Conservation (phyloP, 35 echinoderm and acorn worm species). For the Stichopus chloronotus region DNA sequence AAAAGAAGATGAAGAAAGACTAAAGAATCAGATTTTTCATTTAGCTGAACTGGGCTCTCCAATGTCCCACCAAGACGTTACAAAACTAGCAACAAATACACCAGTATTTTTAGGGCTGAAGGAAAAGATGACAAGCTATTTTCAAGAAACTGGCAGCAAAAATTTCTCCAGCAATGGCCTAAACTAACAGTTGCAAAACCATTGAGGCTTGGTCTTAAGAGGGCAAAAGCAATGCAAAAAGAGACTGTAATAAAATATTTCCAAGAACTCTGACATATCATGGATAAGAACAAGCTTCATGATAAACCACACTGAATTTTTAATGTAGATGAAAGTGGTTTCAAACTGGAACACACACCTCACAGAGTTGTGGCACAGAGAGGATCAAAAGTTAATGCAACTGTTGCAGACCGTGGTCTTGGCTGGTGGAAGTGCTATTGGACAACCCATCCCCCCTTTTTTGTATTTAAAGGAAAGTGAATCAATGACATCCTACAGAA, state of each 20-base stretch:
- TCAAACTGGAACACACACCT: not conserved
- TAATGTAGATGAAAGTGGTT: not conserved
- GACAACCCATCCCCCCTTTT: not conserved
- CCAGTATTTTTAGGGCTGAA: not conserved
- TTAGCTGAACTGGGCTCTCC: not conserved
- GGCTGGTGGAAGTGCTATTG: not conserved
- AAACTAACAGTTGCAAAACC: not conserved
- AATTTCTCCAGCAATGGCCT: not conserved
- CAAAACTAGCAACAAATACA: not conserved
- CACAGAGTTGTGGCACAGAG: not conserved
- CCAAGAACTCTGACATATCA: not conserved
- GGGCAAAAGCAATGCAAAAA: not conserved
- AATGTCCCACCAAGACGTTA: not conserved
- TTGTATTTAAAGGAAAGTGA: constrained; percentile 4
- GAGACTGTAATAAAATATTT: not conserved
- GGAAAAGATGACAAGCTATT: not conserved
- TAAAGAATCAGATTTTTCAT: not conserved
- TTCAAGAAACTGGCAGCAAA: not conserved
- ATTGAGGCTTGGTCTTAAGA: not conserved
- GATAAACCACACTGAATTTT: not conserved
- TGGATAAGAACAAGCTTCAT: not conserved
- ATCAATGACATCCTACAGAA: not conserved
- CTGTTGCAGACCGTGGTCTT: not conserved
- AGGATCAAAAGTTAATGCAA: not conserved
- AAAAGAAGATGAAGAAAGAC: not conserved